Evolutionary conservation across 2,113 vertebrate genomes (phyloP).

Genomic region (Tursiops truncatus): DNA sequence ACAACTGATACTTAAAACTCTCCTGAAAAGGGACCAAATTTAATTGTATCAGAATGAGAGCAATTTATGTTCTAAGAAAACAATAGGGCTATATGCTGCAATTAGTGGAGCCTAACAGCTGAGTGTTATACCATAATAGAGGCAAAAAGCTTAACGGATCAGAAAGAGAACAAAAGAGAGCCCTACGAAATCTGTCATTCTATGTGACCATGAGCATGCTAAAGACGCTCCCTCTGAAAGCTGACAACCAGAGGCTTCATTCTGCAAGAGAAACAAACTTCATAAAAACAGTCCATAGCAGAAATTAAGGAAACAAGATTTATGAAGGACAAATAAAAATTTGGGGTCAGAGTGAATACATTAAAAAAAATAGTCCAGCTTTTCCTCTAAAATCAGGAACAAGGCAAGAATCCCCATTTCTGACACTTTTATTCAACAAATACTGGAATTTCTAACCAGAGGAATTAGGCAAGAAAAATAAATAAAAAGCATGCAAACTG

Average conservation of each 20-base stretch:
- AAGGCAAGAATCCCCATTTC: not conserved
- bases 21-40: not conserved
- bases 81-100: not conserved
- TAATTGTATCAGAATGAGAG: not conserved
- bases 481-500: not conserved
- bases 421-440: not conserved
- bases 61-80: not conserved
- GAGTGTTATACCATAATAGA: not conserved
- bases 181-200: not conserved
- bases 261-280: not conserved
- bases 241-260: not conserved
- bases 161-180: not conserved
- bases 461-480: not conserved
- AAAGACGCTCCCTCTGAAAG: not conserved
- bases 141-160: not conserved
- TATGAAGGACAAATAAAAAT: no score
- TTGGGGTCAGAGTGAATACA: no score
- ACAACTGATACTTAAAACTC: not conserved
- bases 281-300: not conserved
- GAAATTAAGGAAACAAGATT: no score
- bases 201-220: not conserved
- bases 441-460: not conserved
- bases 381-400: not conserved
- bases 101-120: not conserved
- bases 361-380: not conserved